Evolutionary conservation across 2,888 invertebrate genomes (phyloP).

Genomic region (Nyleta sp.): DNA sequence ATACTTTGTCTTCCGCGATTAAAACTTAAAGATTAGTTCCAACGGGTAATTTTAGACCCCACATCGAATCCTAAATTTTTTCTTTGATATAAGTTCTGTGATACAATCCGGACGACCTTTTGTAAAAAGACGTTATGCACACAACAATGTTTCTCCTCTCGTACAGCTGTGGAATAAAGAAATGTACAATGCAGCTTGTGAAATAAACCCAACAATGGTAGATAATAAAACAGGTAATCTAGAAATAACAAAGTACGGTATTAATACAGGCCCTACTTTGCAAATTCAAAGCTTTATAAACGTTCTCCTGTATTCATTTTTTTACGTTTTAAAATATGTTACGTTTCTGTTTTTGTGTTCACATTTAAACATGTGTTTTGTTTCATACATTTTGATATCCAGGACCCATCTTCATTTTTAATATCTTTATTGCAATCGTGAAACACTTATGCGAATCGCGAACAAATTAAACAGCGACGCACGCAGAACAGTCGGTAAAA

Average conservation of each 20-base stretch:
- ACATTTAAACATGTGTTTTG: too few species aligned
- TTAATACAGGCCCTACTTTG: not conserved
- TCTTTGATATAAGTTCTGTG: conserved; percentile 19
- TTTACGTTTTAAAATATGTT: too few species aligned
- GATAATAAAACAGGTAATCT: conserved; percentile 27
- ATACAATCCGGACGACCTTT: conserved; percentile 22
- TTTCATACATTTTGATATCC: too few species aligned
- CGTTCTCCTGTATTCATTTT: not conserved
- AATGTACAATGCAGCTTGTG: conserved; percentile 15
- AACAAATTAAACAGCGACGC: conserved; percentile 25
- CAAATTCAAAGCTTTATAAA: not conserved
- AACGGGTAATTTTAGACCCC: conserved; percentile 24
- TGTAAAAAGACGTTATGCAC: conserved; percentile 32
- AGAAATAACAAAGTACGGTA: conserved; percentile 13
- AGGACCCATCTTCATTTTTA: too few species aligned
- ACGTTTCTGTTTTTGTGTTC: too few species aligned
- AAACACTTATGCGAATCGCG: too few species aligned
- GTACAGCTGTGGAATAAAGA: conserved; percentile 17
- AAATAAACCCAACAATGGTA: conserved; percentile 23
- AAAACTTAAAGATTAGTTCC: conserved; percentile 48
- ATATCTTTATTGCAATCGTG: too few species aligned
- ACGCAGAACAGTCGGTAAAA: too few species aligned
- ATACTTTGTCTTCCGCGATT: conserved; percentile 50
- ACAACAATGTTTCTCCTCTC: conserved; percentile 20
- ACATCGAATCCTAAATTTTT: conserved; percentile 28